A percentile compares a stretch with the other conserved stretches of the same genome.
phyloP scores from a whole-genome alignment of 2,797 vertebrate species.

The Smutsia gigantea region DNA sequence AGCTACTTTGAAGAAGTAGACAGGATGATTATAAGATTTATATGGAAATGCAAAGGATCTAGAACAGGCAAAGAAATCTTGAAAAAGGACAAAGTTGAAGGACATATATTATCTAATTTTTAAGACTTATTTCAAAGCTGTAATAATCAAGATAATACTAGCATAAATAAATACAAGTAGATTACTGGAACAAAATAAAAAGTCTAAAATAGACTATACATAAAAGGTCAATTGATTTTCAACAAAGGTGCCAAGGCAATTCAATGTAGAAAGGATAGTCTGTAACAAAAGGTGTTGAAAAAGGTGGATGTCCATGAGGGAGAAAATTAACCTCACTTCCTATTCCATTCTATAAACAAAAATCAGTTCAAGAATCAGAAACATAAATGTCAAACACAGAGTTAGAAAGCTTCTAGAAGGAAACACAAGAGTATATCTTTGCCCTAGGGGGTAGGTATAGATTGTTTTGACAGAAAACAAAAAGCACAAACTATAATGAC shows the following conservation, averaged over 20 bases:
- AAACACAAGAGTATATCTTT: neutral
- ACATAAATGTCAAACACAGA: neutral
- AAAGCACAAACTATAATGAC: neutral
- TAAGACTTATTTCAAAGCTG: neutral
- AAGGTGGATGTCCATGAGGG: neutral
- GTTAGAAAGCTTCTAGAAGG: neutral
- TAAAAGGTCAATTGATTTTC: neutral
- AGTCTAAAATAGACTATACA: neutral
- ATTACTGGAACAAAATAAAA: neutral
- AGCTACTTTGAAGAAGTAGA: neutral
- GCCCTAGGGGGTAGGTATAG: neutral
- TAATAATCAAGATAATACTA: neutral
- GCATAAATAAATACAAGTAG: neutral
- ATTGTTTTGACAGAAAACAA: neutral
- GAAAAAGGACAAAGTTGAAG: neutral
- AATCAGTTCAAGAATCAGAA: constrained; percentile 2
- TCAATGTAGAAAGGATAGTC: neutral
- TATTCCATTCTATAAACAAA: neutral
- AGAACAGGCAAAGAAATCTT: neutral
- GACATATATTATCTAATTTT: neutral
- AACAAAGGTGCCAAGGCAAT: neutral
- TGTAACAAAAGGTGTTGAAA: neutral
- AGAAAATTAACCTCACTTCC: neutral
- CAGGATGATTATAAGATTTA: neutral
- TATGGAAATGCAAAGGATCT: neutral